Base-by-base conservation (phyloP, 2,888 invertebrate genomes). In the Scrobipalpa atriplicella region DNA sequence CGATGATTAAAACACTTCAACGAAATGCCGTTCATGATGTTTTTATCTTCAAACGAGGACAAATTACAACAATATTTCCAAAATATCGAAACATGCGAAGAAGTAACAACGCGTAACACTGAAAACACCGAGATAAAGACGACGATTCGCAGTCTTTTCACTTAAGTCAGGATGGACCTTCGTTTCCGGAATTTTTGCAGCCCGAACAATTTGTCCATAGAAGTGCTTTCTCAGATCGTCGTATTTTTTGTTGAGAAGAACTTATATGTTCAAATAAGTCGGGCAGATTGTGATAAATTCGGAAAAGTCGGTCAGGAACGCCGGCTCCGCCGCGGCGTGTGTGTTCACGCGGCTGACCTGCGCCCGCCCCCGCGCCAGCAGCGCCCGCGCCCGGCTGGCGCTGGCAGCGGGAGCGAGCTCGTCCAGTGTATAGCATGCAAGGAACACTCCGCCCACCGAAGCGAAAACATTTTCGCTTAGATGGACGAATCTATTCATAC, bases 281-380 rank as follows among this genome's bases (percentile, higher is more conserved):
- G 38, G n/a, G 62, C 18, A 43, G n/a, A 73, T 72, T 73, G 72
- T 71, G 75, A 78, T 77, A 76, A 76, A 10, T 75, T 76, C 77
- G 73, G 80, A 77, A 77, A 79, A 79, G 85, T 83, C 84, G 78
- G 80, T 81, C 83, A 83, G 83, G 83, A 85, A 83, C 85, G 86
- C 90, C 91, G 90, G 90, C 91, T 89, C 92, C 92, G 90, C 87
- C 87, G 87, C 92, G 87, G 65, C 82, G 79, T 83, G 85, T 89
- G 89, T 88, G 87, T 88, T 87, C 84, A 84, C 62, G 56, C 67
- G 67, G 16, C 51, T 47, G 67, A 63, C 64, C 66, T 38, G 62
- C 66, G 65, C 64, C 39, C 54, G 64, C 41, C 8, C 67, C 47
- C 10, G 11, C 10, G 58, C 41, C 29, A 18, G 21, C 54, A 21